Evolutionary conservation across 1,140 invertebrate species (phyloP).

Genomic region (Cotesia chilonis): DNA sequence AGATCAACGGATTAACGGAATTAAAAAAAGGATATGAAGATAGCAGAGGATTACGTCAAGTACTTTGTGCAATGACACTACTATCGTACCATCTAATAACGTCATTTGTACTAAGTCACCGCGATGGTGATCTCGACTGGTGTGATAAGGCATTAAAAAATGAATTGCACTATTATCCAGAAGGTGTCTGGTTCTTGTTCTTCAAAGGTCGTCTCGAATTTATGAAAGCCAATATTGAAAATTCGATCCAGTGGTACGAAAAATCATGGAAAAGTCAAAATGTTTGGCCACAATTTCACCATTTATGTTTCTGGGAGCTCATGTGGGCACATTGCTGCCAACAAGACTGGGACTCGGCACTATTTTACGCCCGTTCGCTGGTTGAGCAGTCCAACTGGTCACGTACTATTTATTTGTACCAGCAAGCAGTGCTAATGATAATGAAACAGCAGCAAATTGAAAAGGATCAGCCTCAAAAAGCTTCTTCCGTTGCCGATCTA

Average conservation of each 20-base stretch:
- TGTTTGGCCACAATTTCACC: conserved; percentile 93
- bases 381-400: conserved; percentile 89
- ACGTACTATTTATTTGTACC: conserved; percentile 88
- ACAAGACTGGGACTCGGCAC: conserved; percentile 76
- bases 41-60: conserved; percentile 78
- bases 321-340: conserved; percentile 85
- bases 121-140: conserved; percentile 79
- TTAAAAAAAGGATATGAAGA: conserved; percentile 76
- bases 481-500: conserved; percentile 64
- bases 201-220: conserved; percentile 88
- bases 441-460: conserved; percentile 68
- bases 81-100: conserved; percentile 87
- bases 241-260: conserved; percentile 81
- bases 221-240: conserved; percentile 80
- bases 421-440: conserved; percentile 82
- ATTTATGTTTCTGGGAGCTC: conserved; percentile 95
- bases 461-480: conserved; percentile 56
- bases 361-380: conserved; percentile 77
- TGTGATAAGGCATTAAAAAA: conserved; percentile 78
- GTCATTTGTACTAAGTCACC: conserved; percentile 81
- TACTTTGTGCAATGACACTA: conserved; percentile 85
- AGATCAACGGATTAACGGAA: conserved; percentile 80
- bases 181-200: conserved; percentile 92
- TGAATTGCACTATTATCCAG: conserved; percentile 78
- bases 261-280: conserved; percentile 85